Percentiles rank a stretch among this genome's conserved stretches.
Evolutionary conservation across 1,140 invertebrate species (phyloP).

Genomic region (Ctenoplectra terminalis): DNA sequence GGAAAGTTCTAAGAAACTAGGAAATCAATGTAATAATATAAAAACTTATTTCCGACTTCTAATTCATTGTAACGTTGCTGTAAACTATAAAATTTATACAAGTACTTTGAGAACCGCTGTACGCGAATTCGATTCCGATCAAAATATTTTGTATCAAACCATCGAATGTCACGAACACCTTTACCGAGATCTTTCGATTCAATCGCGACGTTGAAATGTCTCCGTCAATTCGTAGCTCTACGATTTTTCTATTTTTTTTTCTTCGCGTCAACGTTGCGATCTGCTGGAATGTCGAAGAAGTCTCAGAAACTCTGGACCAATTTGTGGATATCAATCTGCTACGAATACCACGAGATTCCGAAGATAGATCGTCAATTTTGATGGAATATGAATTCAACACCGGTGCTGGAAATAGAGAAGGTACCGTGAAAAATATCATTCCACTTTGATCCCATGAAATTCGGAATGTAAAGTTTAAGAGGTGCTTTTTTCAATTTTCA

Average conservation of each 20-base stretch:
- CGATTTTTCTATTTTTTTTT: constrained; percentile 22
- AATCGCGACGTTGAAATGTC: constrained; percentile 26
- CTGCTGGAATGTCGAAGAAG: constrained; percentile 7
- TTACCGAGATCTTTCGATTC: neutral
- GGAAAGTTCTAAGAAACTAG: neutral
- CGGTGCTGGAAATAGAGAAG: constrained; percentile 71
- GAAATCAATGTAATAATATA: neutral
- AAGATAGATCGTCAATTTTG: constrained; percentile 60
- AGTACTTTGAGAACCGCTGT: neutral
- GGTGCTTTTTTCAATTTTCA: constrained; percentile 28
- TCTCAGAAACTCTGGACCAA: constrained; percentile 3
- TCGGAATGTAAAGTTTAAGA: too few species aligned
- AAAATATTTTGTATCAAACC: constrained; percentile 56
- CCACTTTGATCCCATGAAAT: too few species aligned
- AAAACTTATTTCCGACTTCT: neutral
- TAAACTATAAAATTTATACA: too few species aligned
- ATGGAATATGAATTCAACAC: constrained; percentile 67
- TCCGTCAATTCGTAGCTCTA: neutral
- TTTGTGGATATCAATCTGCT: neutral
- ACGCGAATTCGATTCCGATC: neutral
- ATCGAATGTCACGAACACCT: neutral
- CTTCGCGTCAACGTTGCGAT: constrained; percentile 14
- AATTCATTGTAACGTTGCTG: neutral
- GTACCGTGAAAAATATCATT: constrained; percentile 39
- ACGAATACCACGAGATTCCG: neutral